Evolutionary conservation across 1,140 invertebrate genomes (phyloP).

Genomic region (Adelges cooleyi): DNA sequence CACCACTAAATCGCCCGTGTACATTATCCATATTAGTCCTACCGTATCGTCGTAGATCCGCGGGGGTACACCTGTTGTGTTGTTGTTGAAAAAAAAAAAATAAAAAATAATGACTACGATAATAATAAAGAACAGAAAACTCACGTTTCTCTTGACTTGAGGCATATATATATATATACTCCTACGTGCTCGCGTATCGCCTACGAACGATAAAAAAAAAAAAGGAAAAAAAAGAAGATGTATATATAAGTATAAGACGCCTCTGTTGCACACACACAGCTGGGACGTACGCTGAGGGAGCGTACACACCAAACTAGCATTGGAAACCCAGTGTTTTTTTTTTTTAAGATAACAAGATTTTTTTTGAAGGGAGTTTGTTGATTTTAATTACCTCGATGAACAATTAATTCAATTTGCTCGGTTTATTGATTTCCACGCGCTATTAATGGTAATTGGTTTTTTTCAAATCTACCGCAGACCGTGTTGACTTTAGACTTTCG

Average conservation of each 20-base stretch:
- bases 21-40: conserved; percentile 26
- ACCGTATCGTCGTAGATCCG: conserved; percentile 17
- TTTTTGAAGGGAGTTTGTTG: too few relatives aligned
- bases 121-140: conserved; percentile 28
- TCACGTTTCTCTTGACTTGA: conserved; percentile 27
- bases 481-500: too few relatives aligned
- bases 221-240: neutral
- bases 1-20: conserved; percentile 21
- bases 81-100: neutral
- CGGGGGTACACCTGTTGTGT: conserved; percentile 18
- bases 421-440: too few relatives aligned
- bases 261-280: conserved; percentile 15
- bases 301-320: conserved; percentile 7
- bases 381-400: too few relatives aligned
- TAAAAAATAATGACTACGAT: conserved; percentile 25
- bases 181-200: conserved; percentile 25
- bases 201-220: conserved; percentile 26
- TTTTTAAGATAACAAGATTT: too few relatives aligned
- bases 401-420: too few relatives aligned
- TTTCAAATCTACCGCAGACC: too few relatives aligned
- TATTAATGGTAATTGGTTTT: too few relatives aligned
- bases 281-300: conserved; percentile 11
- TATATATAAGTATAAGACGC: neutral
- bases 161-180: conserved; percentile 4
- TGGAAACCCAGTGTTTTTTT: too few relatives aligned